These are phyloP conservation scores for Pelosia muscerda DNA, from an alignment of 2,888 invertebrate genomes.

Conservation along the genomic window DNA sequence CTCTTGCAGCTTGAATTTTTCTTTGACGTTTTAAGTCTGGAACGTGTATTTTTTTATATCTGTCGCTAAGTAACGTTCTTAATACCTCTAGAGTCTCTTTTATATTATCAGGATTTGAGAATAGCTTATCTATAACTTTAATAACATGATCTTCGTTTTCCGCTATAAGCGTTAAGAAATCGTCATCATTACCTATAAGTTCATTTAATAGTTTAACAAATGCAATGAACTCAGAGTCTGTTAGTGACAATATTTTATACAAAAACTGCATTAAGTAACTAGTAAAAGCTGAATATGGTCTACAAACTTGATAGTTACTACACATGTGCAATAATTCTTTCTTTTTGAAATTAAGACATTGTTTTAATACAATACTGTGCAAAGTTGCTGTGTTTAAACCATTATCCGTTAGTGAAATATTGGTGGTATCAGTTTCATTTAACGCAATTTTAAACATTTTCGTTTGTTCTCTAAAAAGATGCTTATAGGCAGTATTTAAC, in stretches of 20 bases:
- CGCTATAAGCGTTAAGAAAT: background rate
- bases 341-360: constrained; percentile 7
- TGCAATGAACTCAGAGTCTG: background rate
- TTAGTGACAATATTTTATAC: background rate
- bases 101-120: background rate
- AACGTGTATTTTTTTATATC: constrained; percentile 12
- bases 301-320: constrained; percentile 8
- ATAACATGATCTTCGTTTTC: background rate
- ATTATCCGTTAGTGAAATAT: background rate
- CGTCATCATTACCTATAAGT: constrained; percentile 1
- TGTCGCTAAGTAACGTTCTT: background rate
- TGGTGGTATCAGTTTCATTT: background rate
- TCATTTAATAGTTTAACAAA: background rate
- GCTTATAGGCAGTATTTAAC: constrained; percentile 4
- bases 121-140: background rate
- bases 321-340: constrained; percentile 7
- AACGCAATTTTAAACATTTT: background rate
- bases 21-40: background rate
- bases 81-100: constrained; percentile 11
- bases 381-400: background rate
- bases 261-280: background rate
- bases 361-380: background rate
- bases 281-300: constrained; percentile 13
- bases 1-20: constrained; percentile 12
- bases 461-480: constrained; percentile 8